Evolutionary conservation across 2,797 vertebrate genomes (phyloP), one percentile per base, ranked within the genome.

Genomic region (Cirrhinus molitorella): DNA sequence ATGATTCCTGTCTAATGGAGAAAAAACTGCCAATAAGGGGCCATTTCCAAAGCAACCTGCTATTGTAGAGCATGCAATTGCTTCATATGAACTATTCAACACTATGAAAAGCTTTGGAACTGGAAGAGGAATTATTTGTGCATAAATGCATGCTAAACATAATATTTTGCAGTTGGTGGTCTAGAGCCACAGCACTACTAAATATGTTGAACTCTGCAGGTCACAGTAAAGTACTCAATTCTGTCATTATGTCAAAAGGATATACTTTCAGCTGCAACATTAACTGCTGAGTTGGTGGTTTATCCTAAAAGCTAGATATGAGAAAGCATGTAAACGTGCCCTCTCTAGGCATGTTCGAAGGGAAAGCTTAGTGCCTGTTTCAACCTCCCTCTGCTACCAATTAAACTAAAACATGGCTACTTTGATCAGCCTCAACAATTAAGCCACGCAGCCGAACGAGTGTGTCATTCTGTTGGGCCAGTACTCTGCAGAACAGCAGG

Each of bases 361-460:
- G 74, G 66, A 80, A 79, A 79, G 80, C 81, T 74, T 37, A 73
- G 53, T 71, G 72, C 21, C 55, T 71, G 57, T 77, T 85, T 49
- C 88, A 83, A 85, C 85, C 80, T 90, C 86, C 85, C 86, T 88
- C 79, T 79, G 85, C 85, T 87, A 86, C 86, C 83, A 89, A 90
- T 90, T 90, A 89, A 86, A 87, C 77, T 85, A 68, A 86, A 87
- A 73, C 43, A 87, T 55, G 59, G 68, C 47, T 76, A 82, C 81
- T 86, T 79, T 86, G 59, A 89, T 86, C 78, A 81, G 82, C 23
- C 65, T 67, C 40, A 85, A 75, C 80, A 85, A 83, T 85, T 49
- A 79, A 86, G 76, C 31, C 21, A n/a, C n/a, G 16, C 25, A 63
- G 66, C 53, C 70, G 37, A 37, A 59, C n/a, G 37, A 76, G 14